These are phyloP conservation scores for Daboia siamensis DNA, from an alignment of 2,113 vertebrate genomes.

Conservation along the genomic window DNA sequence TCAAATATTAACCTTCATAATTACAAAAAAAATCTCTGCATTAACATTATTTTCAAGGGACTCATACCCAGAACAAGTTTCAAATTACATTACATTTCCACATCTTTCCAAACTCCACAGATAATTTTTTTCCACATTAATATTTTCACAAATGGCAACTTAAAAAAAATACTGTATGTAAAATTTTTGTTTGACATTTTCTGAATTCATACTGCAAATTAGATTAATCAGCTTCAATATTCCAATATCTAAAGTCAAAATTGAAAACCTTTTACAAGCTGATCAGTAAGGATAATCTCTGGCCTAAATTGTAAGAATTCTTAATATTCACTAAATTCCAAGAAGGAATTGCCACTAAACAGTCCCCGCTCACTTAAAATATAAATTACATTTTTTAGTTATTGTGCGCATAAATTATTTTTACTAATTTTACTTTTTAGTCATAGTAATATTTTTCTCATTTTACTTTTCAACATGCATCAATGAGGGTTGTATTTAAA, in stretches of 20 bases:
- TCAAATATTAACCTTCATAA: background rate
- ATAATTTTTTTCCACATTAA: background rate
- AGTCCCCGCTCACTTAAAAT: background rate
- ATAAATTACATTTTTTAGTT: background rate
- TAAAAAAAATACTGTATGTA: background rate
- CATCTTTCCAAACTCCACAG: background rate
- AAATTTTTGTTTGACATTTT: background rate
- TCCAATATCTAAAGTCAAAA: background rate
- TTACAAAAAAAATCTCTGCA: background rate
- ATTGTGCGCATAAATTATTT: background rate
- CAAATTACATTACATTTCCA: background rate
- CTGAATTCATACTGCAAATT: background rate
- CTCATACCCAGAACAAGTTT: background rate
- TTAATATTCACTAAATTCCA: background rate
- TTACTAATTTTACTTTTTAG: background rate
- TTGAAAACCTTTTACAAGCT: background rate
- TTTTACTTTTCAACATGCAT: background rate
- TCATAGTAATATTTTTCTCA: background rate
- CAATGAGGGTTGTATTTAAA: background rate
- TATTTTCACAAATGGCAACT: background rate
- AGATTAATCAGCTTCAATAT: background rate
- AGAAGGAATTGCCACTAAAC: background rate
- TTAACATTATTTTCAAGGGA: background rate
- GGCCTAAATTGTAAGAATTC: background rate
- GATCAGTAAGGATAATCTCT: background rate